A percentile compares a stretch with the other conserved stretches of the same genome.
phyloP scores from a whole-genome alignment of 2,113 vertebrate genomes.

The Melanotaenia duboulayi region DNA sequence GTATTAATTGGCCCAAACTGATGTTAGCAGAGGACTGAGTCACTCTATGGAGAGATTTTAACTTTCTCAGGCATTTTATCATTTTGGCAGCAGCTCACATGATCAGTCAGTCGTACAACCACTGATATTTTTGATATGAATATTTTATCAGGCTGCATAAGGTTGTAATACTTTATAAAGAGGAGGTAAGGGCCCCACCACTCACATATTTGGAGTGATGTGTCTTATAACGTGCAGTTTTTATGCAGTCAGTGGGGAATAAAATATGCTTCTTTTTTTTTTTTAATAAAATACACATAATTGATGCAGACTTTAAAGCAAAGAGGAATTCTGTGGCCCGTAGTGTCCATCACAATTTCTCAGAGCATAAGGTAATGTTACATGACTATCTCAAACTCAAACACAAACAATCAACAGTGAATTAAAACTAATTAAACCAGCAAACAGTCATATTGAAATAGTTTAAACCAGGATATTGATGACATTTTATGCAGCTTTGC shows the following conservation, averaged over 20 bases:
- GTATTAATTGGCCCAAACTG: slow-evolving; percentile 43
- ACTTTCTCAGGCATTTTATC: slow-evolving; percentile 40
- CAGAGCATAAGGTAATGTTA: too few relatives aligned
- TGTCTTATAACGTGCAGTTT: not conserved
- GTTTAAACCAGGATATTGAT: too few relatives aligned
- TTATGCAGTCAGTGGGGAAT: not conserved
- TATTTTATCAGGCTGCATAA: too few relatives aligned
- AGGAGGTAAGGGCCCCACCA: not conserved
- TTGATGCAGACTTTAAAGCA: not conserved
- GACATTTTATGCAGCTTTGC: too few relatives aligned
- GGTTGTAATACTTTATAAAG: too few relatives aligned
- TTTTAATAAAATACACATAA: not conserved
- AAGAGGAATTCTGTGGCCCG: not conserved
- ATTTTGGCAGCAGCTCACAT: slow-evolving; percentile 36
- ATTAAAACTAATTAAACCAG: too few relatives aligned
- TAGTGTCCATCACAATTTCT: not conserved
- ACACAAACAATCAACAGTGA: too few relatives aligned
- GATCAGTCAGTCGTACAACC: not conserved
- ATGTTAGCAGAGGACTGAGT: slow-evolving; percentile 29
- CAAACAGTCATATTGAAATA: too few relatives aligned
- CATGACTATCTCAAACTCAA: too few relatives aligned
- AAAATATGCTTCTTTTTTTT: too few relatives aligned
- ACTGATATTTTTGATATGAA: too few relatives aligned
- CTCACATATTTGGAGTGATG: not conserved
- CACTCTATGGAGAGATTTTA: slow-evolving; percentile 27